These are phyloP conservation scores for Portunus trituberculatus DNA, from an alignment of 1,140 invertebrate species.

Conservation along the genomic window DNA sequence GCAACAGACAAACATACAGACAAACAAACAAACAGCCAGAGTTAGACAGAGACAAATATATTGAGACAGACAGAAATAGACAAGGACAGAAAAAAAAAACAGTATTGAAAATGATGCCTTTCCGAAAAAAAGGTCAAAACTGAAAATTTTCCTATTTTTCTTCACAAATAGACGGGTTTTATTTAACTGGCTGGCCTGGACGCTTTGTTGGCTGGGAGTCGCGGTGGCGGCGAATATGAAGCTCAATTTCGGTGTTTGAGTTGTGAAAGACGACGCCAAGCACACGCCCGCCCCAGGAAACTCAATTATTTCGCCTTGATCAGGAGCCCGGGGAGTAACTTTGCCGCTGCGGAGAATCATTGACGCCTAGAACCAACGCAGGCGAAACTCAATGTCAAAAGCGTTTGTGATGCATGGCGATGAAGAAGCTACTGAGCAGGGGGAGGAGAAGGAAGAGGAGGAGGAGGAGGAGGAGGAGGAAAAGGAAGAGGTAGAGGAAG, in stretches of 20 bases:
- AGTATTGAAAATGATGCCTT: too few relatives aligned
- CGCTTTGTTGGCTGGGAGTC: neutral
- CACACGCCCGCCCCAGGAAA: neutral
- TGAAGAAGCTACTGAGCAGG: neutral
- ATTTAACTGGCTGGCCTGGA: too few relatives aligned
- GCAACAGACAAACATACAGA: neutral
- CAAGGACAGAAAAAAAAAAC: too few relatives aligned
- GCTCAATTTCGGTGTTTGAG: slow-evolving; percentile 6
- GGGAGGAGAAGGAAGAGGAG: neutral
- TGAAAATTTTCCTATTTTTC: too few relatives aligned
- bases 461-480: neutral
- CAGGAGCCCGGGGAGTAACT: neutral
- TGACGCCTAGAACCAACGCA: neutral
- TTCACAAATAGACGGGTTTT: too few relatives aligned
- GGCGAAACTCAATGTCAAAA: neutral
- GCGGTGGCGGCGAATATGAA: neutral
- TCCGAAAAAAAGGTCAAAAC: too few relatives aligned
- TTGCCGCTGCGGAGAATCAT: neutral
- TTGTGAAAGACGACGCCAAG: slow-evolving; percentile 20
- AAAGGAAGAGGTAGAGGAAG: neutral
- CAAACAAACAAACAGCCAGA: neutral
- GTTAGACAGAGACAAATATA: too few relatives aligned
- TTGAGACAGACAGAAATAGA: too few relatives aligned
- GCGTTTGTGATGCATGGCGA: neutral
- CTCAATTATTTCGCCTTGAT: slow-evolving; percentile 14